phyloP scores from a whole-genome alignment of 1,140 invertebrate species.

The Acromyrmex heyeri region DNA sequence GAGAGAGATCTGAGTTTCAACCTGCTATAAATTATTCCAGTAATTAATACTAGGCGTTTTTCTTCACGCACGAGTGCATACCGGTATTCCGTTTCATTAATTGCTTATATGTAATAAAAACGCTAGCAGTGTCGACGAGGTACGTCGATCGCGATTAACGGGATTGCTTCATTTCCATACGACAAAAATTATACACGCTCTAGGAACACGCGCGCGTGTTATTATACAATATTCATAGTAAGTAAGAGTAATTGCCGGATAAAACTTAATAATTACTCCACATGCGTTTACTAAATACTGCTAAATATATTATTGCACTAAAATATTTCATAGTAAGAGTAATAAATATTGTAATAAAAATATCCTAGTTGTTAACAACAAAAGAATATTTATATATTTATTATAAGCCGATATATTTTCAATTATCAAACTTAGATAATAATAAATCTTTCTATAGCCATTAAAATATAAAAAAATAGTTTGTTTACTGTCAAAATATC shows the following conservation, averaged over 20 bases:
- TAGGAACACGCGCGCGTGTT: background rate
- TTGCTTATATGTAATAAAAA: slow-evolving; percentile 30
- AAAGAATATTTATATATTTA: slow-evolving; percentile 19
- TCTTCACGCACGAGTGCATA: slow-evolving; percentile 18
- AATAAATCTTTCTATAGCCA: background rate
- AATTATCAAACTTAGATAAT: background rate
- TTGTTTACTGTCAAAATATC: background rate
- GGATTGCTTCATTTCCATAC: slow-evolving; percentile 48
- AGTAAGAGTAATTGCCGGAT: slow-evolving; percentile 3
- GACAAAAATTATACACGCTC: slow-evolving; percentile 16
- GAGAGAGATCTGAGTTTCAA: background rate
- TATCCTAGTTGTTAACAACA: background rate
- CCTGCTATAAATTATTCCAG: slow-evolving; percentile 66
- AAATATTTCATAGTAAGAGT: background rate
- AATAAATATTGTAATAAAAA: background rate
- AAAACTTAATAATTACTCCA: slow-evolving; percentile 6
- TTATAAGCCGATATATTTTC: background rate
- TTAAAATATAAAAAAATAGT: background rate
- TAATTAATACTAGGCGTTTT: slow-evolving; percentile 59
- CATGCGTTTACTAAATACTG: background rate
- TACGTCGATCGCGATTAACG: slow-evolving; percentile 46
- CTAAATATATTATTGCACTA: background rate
- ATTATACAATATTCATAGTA: slow-evolving; percentile 16
- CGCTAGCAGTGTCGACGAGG: background rate
- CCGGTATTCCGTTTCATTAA: slow-evolving; percentile 53